Evolutionary conservation across 2,797 vertebrate species (phyloP), one percentile per base, ranked within the genome.

Genomic region (Geotrypetes seraphini): DNA sequence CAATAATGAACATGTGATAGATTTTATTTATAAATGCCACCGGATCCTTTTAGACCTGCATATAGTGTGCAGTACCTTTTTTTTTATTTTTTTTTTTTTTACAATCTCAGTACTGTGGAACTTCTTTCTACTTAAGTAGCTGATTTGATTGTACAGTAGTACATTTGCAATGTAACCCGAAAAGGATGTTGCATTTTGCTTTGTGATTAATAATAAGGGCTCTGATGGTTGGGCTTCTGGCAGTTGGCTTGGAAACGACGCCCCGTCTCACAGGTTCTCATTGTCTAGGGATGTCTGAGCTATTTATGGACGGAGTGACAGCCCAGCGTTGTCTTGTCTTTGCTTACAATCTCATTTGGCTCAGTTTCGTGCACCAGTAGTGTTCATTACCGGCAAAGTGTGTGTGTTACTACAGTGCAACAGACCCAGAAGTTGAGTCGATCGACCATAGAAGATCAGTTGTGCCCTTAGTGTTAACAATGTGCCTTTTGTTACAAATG

Each of bases 401-500:
- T 68, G 50, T 68, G 39, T 57, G 43, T 49, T 43, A 31, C 36
- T 41, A 15, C 43, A 26, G 25, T 39, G 36, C 53, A 60, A 66
- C 63, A 66, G 52, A 37, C 47, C 66, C 63, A 56, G 61, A 63
- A 66, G 50, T 56, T 19, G 33, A 43, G 39, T 53, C 63, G 63
- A 60, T 73, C 42, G 66, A 72, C 59, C 68, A 58, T 61, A 69
- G 63, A 79, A 61, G 73, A 75, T 70, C 72, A 76, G 66, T 69
- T 64, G 76, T 84, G 79, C 79, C 80, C 82, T 85, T 81, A 70
- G 76, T 81, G 79, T 81, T 82, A 84, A 88, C 78, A 78, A 88
- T 83, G 88, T 91, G 88, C 88, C 88, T 91, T 91, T 86, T 85
- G 84, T 88, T 85, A 78, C 50, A 57, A 79, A 82, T 79, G 74